phyloP scores from a whole-genome alignment of 2,888 invertebrate species.

The Hyposoter didymator region DNA sequence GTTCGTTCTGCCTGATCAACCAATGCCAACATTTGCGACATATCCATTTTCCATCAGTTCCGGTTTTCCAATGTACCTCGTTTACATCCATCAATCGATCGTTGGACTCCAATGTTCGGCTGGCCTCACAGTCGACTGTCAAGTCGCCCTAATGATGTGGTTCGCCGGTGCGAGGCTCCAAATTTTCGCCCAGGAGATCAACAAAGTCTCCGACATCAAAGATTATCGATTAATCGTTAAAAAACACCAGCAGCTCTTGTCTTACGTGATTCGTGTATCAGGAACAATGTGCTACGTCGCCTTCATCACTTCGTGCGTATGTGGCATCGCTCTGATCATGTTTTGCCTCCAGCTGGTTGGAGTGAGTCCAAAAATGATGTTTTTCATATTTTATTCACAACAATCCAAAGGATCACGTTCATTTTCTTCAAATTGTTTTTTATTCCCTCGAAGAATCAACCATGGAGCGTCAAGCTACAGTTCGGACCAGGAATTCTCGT shows the following conservation, averaged over 20 bases:
- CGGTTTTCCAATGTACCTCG: constrained; percentile 31
- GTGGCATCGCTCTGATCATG: constrained; percentile 64
- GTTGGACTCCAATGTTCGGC: constrained; percentile 57
- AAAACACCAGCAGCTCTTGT: constrained; percentile 50
- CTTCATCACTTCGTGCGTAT: constrained; percentile 37
- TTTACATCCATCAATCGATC: constrained; percentile 59
- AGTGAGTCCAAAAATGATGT: constrained; percentile 62
- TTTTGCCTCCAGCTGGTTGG: constrained; percentile 68
- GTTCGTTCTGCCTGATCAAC: constrained; percentile 56
- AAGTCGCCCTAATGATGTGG: constrained; percentile 71
- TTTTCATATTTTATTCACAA: background rate
- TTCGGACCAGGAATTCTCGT: constrained; percentile 46
- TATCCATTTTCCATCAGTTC: constrained; percentile 64
- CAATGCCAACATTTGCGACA: constrained; percentile 61
- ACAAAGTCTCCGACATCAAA: constrained; percentile 8
- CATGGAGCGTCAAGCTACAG: constrained; percentile 52
- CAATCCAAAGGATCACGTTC: background rate
- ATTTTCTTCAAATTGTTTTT: background rate
- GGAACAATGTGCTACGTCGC: constrained; percentile 59
- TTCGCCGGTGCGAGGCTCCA: constrained; percentile 70
- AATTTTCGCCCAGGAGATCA: constrained; percentile 53
- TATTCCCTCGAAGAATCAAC: constrained; percentile 48
- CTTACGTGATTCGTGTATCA: constrained; percentile 59
- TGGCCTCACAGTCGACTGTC: constrained; percentile 69
- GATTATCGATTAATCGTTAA: constrained; percentile 25